A percentile compares a stretch with the other conserved stretches of the same genome.
phyloP scores from a whole-genome alignment of 2,113 vertebrate species.

The Gymnogyps californianus region DNA sequence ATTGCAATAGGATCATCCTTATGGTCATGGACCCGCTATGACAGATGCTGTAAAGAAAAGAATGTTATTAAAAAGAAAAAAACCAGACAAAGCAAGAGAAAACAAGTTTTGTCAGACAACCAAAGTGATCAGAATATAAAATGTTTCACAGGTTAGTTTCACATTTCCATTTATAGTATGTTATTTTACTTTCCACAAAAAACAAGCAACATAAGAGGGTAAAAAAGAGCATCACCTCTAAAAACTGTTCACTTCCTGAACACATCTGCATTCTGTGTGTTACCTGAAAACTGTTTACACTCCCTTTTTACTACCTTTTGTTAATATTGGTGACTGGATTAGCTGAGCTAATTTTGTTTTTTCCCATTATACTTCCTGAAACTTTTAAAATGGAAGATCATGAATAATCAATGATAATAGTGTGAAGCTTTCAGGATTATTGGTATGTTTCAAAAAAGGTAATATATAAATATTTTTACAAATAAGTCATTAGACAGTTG shows the following conservation, averaged over 20 bases:
- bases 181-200: not conserved
- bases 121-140: not conserved
- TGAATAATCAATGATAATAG: not conserved
- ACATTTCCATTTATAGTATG: not conserved
- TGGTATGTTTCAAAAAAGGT: not conserved
- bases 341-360: not conserved
- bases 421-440: not conserved
- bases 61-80: not conserved
- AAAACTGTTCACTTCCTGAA: not conserved
- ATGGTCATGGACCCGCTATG: not conserved
- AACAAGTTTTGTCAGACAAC: not conserved
- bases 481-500: conserved; percentile 22
- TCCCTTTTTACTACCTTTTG: not conserved
- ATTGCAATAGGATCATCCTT: not conserved
- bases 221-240: not conserved
- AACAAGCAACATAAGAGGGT: not conserved
- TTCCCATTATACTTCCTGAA: not conserved
- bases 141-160: not conserved
- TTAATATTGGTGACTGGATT: not conserved
- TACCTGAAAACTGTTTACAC: not conserved
- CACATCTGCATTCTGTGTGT: not conserved
- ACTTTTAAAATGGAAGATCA: not conserved
- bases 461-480: conserved; percentile 19
- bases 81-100: not conserved
- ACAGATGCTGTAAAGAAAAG: not conserved